These are phyloP conservation scores for Apeira syringaria DNA, from an alignment of 2,888 invertebrate genomes.

Conservation along the genomic window DNA sequence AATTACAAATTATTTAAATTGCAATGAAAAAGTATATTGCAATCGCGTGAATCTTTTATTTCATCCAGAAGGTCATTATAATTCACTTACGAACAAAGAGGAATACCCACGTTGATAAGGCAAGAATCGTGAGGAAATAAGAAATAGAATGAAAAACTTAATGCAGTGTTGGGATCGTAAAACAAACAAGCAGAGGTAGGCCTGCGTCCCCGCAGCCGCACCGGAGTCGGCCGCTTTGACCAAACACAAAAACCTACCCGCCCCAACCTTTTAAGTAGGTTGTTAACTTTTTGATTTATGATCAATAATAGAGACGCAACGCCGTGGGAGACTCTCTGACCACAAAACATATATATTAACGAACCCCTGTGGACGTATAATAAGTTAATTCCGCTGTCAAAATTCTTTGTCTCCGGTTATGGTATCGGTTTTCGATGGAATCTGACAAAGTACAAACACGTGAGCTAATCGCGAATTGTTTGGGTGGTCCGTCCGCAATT, in stretches of 20 bases:
- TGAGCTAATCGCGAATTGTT: conserved; percentile 42
- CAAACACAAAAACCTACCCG: conserved; percentile 75
- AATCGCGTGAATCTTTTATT: conserved; percentile 19
- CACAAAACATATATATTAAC: conserved; percentile 77
- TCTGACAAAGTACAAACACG: conserved; percentile 20
- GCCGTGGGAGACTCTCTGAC: conserved; percentile 77
- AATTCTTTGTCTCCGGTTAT: conserved; percentile 60
- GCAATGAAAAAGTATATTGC: conserved; percentile 10
- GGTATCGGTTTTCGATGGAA: conserved; percentile 39
- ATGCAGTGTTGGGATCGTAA: conserved; percentile 80
- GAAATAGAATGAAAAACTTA: conserved; percentile 71
- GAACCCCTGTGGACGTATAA: conserved; percentile 75
- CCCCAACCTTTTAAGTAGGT: conserved; percentile 81
- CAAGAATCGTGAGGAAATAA: conserved; percentile 72
- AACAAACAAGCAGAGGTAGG: conserved; percentile 78
- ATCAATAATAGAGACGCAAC: conserved; percentile 83
- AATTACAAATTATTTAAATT: too few species aligned
- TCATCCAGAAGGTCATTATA: conserved; percentile 27
- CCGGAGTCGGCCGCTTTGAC: conserved; percentile 77
- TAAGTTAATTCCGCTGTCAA: conserved; percentile 66
- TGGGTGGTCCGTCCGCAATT: conserved; percentile 62
- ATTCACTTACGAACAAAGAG: conserved; percentile 45
- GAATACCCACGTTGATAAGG: conserved; percentile 66
- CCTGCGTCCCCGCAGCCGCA: conserved; percentile 62
- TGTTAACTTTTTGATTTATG: conserved; percentile 84